phyloP scores from a whole-genome alignment of 64 coral and sea anemone species.

The Astreopora myriophthalma region DNA sequence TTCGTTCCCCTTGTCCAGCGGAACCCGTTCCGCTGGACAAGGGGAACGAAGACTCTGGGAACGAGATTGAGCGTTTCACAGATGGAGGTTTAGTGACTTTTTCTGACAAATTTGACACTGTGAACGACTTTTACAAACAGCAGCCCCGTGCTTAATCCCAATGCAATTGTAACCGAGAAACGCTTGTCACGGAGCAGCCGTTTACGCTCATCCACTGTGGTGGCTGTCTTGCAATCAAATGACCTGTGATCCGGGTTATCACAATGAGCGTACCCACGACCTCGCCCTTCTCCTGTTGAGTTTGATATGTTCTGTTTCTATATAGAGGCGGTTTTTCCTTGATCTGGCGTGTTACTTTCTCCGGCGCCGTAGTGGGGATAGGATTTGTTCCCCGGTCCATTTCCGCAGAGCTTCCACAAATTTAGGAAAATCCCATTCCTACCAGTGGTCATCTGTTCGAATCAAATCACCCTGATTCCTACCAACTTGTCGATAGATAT shows the following conservation, averaged over 20 bases:
- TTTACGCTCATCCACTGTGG: slow-evolving; percentile 23
- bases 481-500: slow-evolving; percentile 54
- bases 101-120: slow-evolving; percentile 59
- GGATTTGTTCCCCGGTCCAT: slow-evolving; percentile 63
- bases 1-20: no score
- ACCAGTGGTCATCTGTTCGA: slow-evolving; percentile 41
- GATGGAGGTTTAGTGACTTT: slow-evolving; percentile 11
- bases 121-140: slow-evolving; percentile 1
- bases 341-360: not conserved
- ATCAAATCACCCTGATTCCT: slow-evolving; percentile 69
- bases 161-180: slow-evolving; percentile 62
- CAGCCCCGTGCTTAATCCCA: slow-evolving; percentile 17
- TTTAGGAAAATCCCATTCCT: slow-evolving; percentile 51
- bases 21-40: no score
- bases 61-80: not conserved
- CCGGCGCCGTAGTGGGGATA: not conserved
- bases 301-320: slow-evolving; percentile 23
- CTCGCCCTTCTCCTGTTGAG: not conserved
- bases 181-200: slow-evolving; percentile 8
- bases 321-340: not conserved
- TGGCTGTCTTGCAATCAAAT: slow-evolving; percentile 41
- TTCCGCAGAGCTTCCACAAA: slow-evolving; percentile 27
- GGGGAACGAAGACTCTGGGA: no score
- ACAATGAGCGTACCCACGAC: slow-evolving; percentile 48
- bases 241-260: slow-evolving; percentile 54